These are phyloP conservation scores for Ochropleura leucogaster DNA, from an alignment of 2,888 invertebrate species.

Conservation along the genomic window DNA sequence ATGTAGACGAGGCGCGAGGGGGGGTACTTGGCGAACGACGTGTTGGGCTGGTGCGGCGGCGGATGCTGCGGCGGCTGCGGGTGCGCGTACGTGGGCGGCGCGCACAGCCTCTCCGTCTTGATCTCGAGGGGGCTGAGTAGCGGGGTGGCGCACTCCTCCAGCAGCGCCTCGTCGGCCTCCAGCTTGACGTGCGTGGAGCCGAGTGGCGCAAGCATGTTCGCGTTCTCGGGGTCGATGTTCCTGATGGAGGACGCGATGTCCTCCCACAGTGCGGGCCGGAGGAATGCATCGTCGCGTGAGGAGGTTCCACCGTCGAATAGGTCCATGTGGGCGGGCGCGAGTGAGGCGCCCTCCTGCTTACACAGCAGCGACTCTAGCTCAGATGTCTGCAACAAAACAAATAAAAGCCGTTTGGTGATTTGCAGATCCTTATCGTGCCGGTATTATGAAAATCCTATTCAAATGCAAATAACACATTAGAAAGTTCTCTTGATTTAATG, in stretches of 20 bases:
- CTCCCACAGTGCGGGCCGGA: constrained; percentile 97
- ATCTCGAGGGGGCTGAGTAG: constrained; percentile 95
- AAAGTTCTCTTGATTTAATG: constrained; percentile 57
- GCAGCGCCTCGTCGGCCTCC: constrained; percentile 92
- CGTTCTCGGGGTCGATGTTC: constrained; percentile 97
- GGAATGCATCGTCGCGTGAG: constrained; percentile 95
- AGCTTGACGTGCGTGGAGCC: constrained; percentile 94
- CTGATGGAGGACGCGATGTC: constrained; percentile 97
- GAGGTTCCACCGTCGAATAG: constrained; percentile 89
- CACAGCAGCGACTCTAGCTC: constrained; percentile 95
- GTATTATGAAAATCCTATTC: constrained; percentile 68
- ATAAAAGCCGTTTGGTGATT: constrained; percentile 43
- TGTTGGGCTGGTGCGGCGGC: constrained; percentile 79
- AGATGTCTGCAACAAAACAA: constrained; percentile 91
- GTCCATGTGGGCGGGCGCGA: constrained; percentile 91
- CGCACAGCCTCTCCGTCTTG: constrained; percentile 93
- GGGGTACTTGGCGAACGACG: constrained; percentile 86
- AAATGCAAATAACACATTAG: constrained; percentile 67
- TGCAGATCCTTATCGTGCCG: constrained; percentile 51
- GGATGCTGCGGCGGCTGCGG: constrained; percentile 80
- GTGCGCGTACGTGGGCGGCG: constrained; percentile 89
- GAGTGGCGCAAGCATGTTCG: constrained; percentile 94
- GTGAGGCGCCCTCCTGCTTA: constrained; percentile 93
- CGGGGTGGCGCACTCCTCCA: constrained; percentile 92
- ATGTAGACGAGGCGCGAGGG: constrained; percentile 92